Base-by-base conservation (phyloP, 2,888 invertebrate genomes). In the Hyalella azteca region DNA sequence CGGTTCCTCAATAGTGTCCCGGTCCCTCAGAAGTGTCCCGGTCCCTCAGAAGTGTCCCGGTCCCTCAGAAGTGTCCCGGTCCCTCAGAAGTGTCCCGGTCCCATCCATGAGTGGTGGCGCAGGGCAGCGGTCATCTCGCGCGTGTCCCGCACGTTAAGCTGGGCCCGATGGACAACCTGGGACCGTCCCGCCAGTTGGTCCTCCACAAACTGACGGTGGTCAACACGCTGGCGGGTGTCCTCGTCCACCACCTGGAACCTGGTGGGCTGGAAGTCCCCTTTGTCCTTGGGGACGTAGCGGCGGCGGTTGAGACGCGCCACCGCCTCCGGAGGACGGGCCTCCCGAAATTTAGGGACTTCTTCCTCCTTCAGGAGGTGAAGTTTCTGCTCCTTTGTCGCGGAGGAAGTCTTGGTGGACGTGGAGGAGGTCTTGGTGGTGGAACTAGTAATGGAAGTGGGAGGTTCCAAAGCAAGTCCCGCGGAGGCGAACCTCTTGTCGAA, bases 11-110 rank as follows among this genome's bases (percentile, higher is more conserved):
- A 7, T 22, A 49, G 9, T 49, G 15, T n/a, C 49, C 2, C 26
- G 54, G 26, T 7, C 54, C 26, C 1, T 29, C 26, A 54, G 1
- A 49, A 49, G 9, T 49, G 22, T n/a, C 49, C 49, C n/a, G 49
- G 49, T 22, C 2, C 66, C 36, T 15, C 26, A 60, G 29, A 66
- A 7, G 0, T 1, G 19, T 29, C 66, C 66, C 22, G 73, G 73
- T 36, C 73, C 73, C 7, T 15, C 60, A 60, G 26, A 11, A 26
- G 60, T 15, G n/a, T n/a, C n/a, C n/a, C n/a, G n/a, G n/a, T 9
- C 7, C 49, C 22, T 29, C 45, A 75, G 75, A 75, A 75, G 45
- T 45, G 45, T n/a, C 75, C 75, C 9, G 75, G 75, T 22, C 75
- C 75, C 45, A 75, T 32, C 41, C 45, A 75, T 7, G 40, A 41